Evolutionary conservation across 2,113 vertebrate genomes (phyloP).

Genomic region (Taxidea taxus): DNA sequence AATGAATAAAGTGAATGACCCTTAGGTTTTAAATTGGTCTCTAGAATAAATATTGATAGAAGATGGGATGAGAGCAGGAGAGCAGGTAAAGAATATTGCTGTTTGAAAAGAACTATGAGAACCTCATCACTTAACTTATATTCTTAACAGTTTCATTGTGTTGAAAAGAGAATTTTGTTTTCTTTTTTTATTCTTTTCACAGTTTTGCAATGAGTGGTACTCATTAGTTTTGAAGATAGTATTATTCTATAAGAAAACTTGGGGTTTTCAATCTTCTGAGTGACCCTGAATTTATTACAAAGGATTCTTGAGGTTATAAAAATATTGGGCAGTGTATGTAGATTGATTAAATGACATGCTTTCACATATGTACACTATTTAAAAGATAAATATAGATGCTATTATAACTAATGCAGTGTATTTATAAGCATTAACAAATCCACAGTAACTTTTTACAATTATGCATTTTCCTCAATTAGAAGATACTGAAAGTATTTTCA

Average conservation of each 20-base stretch:
- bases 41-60: slow-evolving; percentile 52
- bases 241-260: slow-evolving; percentile 47
- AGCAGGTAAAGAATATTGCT: slow-evolving; percentile 23
- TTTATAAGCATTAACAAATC: slow-evolving; percentile 20
- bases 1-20: slow-evolving; percentile 57
- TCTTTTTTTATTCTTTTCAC: slow-evolving; percentile 56
- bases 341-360: slow-evolving; percentile 2
- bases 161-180: slow-evolving; percentile 52
- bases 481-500: not conserved
- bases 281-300: slow-evolving; percentile 50
- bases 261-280: slow-evolving; percentile 24
- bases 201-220: slow-evolving; percentile 20
- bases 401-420: slow-evolving; percentile 24
- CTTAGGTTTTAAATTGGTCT: slow-evolving; percentile 39
- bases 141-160: slow-evolving; percentile 46
- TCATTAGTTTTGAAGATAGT: slow-evolving; percentile 50
- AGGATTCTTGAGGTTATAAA: slow-evolving; percentile 56
- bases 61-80: not conserved
- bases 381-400: not conserved
- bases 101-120: slow-evolving; percentile 51
- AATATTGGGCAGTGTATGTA: not conserved
- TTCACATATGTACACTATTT: not conserved
- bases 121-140: not conserved
- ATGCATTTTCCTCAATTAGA: not conserved
- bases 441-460: slow-evolving; percentile 37